These are phyloP conservation scores for Fregetta grallaria DNA, from an alignment of 2,113 vertebrate genomes.

Conservation along the genomic window DNA sequence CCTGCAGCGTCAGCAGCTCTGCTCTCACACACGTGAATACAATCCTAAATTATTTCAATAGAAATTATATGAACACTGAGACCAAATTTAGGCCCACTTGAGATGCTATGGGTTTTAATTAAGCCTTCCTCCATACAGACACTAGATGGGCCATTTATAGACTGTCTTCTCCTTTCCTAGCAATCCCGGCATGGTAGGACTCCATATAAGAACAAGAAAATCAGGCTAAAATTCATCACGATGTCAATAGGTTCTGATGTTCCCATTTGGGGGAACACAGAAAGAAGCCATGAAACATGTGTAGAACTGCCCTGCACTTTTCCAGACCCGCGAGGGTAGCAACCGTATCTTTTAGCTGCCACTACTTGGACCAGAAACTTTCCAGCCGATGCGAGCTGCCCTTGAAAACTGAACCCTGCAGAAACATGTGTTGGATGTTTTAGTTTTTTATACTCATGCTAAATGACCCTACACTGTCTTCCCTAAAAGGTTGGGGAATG, in stretches of 20 bases:
- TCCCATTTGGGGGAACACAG: background rate
- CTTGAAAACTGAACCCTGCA: background rate
- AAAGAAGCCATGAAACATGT: background rate
- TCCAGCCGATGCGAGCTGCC: background rate
- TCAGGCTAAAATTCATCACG: background rate
- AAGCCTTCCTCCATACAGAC: background rate
- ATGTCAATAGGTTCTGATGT: background rate
- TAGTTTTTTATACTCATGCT: background rate
- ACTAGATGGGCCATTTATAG: background rate
- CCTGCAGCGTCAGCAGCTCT: background rate
- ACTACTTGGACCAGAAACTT: background rate
- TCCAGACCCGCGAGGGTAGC: background rate
- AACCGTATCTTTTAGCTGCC: background rate
- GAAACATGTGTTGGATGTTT: background rate
- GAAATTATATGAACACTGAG: background rate
- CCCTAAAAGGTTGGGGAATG: background rate
- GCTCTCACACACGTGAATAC: background rate
- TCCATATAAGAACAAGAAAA: background rate
- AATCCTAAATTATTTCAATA: background rate
- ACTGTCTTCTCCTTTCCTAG: background rate
- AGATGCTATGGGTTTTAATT: background rate
- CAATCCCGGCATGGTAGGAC: background rate
- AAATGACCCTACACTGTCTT: background rate
- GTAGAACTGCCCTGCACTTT: background rate
- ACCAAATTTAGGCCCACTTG: background rate